Percentiles rank a stretch among this genome's conserved stretches.
Conservation (phyloP, 2,888 invertebrate species). For the Nezara viridula region DNA sequence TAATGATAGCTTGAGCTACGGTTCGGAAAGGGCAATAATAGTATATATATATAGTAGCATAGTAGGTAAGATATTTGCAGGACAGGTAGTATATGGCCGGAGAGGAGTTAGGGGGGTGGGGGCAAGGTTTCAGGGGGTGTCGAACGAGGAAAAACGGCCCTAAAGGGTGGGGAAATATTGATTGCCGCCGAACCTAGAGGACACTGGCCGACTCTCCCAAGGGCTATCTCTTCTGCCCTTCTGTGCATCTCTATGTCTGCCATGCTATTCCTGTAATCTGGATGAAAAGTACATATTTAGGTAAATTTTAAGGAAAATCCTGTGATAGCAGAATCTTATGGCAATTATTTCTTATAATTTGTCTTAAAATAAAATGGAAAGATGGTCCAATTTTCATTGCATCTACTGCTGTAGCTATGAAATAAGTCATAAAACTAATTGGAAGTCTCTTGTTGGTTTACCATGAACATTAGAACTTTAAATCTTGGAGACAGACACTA, state of each 20-base stretch:
- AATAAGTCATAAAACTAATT: too few relatives aligned
- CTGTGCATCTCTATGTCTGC: neutral
- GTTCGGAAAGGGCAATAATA: constrained; percentile 36
- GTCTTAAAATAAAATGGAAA: too few relatives aligned
- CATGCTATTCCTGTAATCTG: neutral
- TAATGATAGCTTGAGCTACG: constrained; percentile 12
- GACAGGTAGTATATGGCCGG: constrained; percentile 43
- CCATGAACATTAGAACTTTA: too few relatives aligned
- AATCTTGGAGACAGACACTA: too few relatives aligned
- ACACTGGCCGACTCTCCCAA: constrained; percentile 18
- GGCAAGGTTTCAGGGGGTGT: neutral
- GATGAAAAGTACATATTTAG: neutral
- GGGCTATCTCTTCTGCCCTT: neutral
- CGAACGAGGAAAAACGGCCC: constrained; percentile 53
- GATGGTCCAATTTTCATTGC: too few relatives aligned
- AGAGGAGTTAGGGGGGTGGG: constrained; percentile 8
- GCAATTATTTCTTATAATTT: too few relatives aligned
- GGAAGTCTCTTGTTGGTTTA: too few relatives aligned
- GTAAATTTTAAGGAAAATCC: neutral
- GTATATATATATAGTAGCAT: constrained; percentile 27
- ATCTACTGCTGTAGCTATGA: too few relatives aligned
- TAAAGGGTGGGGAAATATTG: constrained; percentile 52
- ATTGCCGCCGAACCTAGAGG: constrained; percentile 9
- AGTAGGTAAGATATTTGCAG: constrained; percentile 41
- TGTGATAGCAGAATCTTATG: neutral